phyloP scores from a whole-genome alignment of 2,888 invertebrate species.

The Onchidella celtica region DNA sequence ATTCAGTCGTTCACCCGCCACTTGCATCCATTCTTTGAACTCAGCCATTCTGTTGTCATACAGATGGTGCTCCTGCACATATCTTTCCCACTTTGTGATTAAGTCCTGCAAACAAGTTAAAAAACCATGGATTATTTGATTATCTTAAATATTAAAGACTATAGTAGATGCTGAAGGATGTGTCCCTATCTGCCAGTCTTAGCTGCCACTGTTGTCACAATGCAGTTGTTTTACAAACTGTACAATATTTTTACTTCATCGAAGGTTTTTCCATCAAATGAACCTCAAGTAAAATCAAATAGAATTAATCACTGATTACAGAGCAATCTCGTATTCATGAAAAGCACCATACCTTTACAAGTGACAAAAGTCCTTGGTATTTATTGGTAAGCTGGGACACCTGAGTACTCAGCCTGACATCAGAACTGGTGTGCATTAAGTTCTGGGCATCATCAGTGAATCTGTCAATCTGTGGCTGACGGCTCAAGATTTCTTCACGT shows the following conservation, averaged over 20 bases:
- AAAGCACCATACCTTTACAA: slow-evolving; percentile 86
- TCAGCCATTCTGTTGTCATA: slow-evolving; percentile 94
- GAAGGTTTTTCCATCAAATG: too few species aligned
- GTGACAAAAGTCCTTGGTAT: slow-evolving; percentile 93
- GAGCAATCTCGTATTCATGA: too few species aligned
- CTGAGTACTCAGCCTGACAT: slow-evolving; percentile 87
- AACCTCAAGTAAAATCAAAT: too few species aligned
- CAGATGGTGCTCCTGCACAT: slow-evolving; percentile 94
- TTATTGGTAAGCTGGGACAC: slow-evolving; percentile 94
- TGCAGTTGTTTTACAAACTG: too few species aligned
- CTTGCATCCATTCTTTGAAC: slow-evolving; percentile 95
- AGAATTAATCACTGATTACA: too few species aligned
- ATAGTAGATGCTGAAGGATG: too few species aligned
- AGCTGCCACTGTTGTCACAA: too few species aligned
- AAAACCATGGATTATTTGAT: too few species aligned
- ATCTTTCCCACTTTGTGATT: slow-evolving; percentile 94
- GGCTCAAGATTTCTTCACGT: slow-evolving; percentile 88
- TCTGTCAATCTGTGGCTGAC: slow-evolving; percentile 91
- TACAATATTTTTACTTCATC: too few species aligned
- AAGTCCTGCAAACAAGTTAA: slow-evolving; percentile 84
- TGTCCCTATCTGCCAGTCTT: too few species aligned
- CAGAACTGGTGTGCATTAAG: slow-evolving; percentile 90
- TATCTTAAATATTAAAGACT: too few species aligned
- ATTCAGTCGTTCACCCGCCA: slow-evolving; percentile 91
- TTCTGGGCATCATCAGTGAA: slow-evolving; percentile 95